These are phyloP conservation scores for Noctuana brunneofusca DNA, from an alignment of 2,888 invertebrate species.

Conservation along the genomic window DNA sequence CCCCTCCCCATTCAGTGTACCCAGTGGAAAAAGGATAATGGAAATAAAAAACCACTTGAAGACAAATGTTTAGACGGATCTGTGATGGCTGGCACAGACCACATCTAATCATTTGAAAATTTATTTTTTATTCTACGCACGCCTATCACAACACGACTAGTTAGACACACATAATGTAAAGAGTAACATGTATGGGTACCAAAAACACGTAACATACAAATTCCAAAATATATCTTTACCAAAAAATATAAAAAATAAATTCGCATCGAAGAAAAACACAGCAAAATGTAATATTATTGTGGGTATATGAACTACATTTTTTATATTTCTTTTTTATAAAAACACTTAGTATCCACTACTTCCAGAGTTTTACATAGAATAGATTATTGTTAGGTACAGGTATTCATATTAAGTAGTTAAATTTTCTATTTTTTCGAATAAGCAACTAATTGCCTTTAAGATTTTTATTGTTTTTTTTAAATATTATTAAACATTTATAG, in stretches of 20 bases:
- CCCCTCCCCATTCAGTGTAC: too few relatives aligned
- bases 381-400: too few relatives aligned
- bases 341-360: constrained; percentile 55
- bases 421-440: background rate
- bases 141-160: constrained; percentile 38
- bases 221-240: constrained; percentile 34
- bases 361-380: constrained; percentile 16
- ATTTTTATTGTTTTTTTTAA: too few relatives aligned
- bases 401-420: too few relatives aligned
- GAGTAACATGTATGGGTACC: constrained; percentile 38
- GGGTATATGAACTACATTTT: constrained; percentile 75
- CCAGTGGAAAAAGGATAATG: too few relatives aligned
- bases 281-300: constrained; percentile 43
- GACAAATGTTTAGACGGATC: constrained; percentile 67
- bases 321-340: constrained; percentile 67
- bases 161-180: background rate
- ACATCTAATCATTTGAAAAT: constrained; percentile 60
- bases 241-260: constrained; percentile 38
- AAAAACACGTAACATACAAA: constrained; percentile 37
- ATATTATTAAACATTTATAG: too few relatives aligned
- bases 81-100: constrained; percentile 77
- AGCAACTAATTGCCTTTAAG: too few relatives aligned
- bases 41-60: constrained; percentile 52
- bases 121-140: constrained; percentile 48
- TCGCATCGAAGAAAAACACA: constrained; percentile 32